These are phyloP conservation scores for Drosophila setosimentum DNA, from an alignment of 2,888 invertebrate species.

Conservation along the genomic window DNA sequence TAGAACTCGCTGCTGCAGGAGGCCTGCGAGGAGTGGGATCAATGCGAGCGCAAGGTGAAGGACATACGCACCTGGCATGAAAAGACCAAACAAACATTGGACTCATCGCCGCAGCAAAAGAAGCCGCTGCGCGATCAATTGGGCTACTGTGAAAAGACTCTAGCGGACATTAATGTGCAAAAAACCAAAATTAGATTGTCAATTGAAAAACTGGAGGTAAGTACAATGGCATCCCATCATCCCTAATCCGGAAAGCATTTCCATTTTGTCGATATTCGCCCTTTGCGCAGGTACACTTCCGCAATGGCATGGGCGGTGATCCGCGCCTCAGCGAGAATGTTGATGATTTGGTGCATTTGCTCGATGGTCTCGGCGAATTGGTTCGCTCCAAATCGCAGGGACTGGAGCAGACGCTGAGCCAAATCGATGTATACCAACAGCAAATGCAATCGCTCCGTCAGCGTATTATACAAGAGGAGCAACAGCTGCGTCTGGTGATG, in stretches of 20 bases:
- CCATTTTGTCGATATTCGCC: constrained; percentile 12
- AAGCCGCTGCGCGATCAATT: constrained; percentile 95
- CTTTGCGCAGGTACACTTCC: constrained; percentile 91
- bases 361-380: constrained; percentile 87
- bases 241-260: constrained; percentile 38
- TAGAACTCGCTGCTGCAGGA: constrained; percentile 95
- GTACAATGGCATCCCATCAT: constrained; percentile 63
- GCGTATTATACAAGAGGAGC: constrained; percentile 94
- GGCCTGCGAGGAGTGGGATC: constrained; percentile 97
- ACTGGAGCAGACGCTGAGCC: constrained; percentile 91
- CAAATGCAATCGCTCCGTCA: constrained; percentile 94
- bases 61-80: constrained; percentile 96
- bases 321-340: constrained; percentile 90
- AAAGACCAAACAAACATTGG: constrained; percentile 91
- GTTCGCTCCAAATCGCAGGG: constrained; percentile 85
- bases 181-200: constrained; percentile 95
- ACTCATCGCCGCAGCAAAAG: constrained; percentile 93
- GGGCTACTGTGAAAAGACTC: constrained; percentile 93
- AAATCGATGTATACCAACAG: constrained; percentile 94
- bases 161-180: constrained; percentile 94
- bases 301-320: constrained; percentile 93
- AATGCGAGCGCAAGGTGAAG: constrained; percentile 96
- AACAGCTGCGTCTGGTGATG: constrained; percentile 92
- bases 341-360: constrained; percentile 88
- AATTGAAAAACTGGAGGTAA: constrained; percentile 95